Evolutionary conservation across 2,797 vertebrate species (phyloP).

Genomic region (Falco novaeseelandiae): DNA sequence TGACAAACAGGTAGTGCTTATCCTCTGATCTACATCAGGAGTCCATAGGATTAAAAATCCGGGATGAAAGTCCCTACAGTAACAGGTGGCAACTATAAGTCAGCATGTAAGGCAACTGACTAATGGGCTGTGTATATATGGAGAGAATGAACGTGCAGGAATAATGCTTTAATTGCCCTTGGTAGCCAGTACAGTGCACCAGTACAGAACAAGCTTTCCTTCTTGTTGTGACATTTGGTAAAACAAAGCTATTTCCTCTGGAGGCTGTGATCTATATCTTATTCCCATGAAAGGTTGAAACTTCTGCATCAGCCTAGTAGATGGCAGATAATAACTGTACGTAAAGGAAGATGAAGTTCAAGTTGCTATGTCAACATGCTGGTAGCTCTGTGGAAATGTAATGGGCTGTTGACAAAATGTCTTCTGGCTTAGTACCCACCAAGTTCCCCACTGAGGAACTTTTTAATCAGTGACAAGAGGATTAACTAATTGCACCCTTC

Average conservation of each 20-base stretch:
- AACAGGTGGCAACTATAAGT: not conserved
- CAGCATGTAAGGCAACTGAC: not conserved
- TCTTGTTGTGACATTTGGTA: not conserved
- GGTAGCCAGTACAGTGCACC: not conserved
- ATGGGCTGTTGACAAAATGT: not conserved
- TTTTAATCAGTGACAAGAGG: not conserved
- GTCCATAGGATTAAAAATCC: not conserved
- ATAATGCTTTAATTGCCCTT: not conserved
- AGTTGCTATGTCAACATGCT: not conserved
- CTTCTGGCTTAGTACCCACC: not conserved
- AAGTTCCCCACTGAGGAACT: not conserved
- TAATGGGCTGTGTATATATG: not conserved
- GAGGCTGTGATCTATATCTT: not conserved
- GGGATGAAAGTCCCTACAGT: not conserved
- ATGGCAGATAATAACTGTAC: not conserved
- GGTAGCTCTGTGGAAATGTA: not conserved
- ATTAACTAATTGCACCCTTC: not conserved
- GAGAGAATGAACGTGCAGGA: not conserved
- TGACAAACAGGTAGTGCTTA: not conserved
- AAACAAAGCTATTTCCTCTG: not conserved
- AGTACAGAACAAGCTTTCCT: not conserved
- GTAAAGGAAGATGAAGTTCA: not conserved
- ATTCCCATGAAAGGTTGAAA: not conserved
- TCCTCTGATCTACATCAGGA: not conserved
- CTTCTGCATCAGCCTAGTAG: not conserved